These are phyloP conservation scores for Budorcas taxicolor DNA, from an alignment of 2,113 vertebrate species.

Conservation along the genomic window DNA sequence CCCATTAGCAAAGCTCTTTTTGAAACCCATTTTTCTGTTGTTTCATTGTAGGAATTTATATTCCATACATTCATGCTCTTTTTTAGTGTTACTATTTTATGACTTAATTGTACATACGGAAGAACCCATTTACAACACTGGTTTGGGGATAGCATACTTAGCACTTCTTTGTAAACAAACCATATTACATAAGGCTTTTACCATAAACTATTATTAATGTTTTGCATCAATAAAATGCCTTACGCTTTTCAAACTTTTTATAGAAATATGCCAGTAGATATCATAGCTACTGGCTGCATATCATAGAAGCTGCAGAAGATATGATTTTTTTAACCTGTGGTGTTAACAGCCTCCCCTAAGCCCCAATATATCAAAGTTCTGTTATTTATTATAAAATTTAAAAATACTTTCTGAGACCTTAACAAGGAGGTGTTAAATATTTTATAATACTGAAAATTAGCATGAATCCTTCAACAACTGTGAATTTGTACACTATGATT, in stretches of 20 bases:
- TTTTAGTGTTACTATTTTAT: not conserved
- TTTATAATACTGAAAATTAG: not conserved
- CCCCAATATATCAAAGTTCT: not conserved
- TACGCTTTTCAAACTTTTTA: not conserved
- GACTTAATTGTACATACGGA: not conserved
- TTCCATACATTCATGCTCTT: not conserved
- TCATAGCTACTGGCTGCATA: not conserved
- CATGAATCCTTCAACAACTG: not conserved
- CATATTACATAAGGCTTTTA: not conserved
- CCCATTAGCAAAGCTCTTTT: not conserved
- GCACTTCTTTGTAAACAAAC: not conserved
- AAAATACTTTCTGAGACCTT: constrained; percentile 2
- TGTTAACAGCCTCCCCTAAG: not conserved
- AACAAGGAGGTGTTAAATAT: not conserved
- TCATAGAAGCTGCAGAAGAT: not conserved
- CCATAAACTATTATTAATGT: not conserved
- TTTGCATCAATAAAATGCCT: not conserved
- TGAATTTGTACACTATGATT: not conserved
- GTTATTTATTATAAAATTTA: not conserved
- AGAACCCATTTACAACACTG: not conserved
- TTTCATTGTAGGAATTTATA: constrained; percentile 22
- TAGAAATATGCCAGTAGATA: not conserved
- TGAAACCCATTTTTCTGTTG: constrained; percentile 10
- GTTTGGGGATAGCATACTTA: not conserved
- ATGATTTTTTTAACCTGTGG: not conserved